These are phyloP conservation scores for Drosophila subquinaria DNA, from an alignment of 2,888 invertebrate species.

Conservation along the genomic window DNA sequence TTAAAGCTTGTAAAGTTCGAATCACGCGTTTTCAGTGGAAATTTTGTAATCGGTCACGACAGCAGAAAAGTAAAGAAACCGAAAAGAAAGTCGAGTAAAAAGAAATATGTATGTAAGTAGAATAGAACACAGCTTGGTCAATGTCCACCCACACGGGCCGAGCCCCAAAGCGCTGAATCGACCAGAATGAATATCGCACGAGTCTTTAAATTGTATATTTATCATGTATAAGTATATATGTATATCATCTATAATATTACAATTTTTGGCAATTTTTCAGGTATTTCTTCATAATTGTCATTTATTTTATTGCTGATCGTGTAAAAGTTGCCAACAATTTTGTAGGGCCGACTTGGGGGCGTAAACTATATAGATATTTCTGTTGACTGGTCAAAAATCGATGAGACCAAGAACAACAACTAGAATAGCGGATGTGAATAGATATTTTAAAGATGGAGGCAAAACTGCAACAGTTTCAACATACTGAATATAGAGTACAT, in stretches of 20 bases:
- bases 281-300: slow-evolving; percentile 15
- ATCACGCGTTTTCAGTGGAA: slow-evolving; percentile 3
- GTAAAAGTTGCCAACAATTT: slow-evolving; percentile 14
- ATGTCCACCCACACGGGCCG: slow-evolving; percentile 36
- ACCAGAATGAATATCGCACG: neutral
- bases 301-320: slow-evolving; percentile 34
- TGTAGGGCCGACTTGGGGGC: slow-evolving; percentile 36
- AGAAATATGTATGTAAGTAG: slow-evolving; percentile 15
- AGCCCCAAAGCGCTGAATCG: slow-evolving; percentile 24
- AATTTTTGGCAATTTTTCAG: slow-evolving; percentile 26
- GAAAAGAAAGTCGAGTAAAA: slow-evolving; percentile 2
- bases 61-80: neutral
- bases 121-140: slow-evolving; percentile 26
- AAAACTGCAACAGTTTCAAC: slow-evolving; percentile 1
- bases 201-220: neutral
- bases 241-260: slow-evolving; percentile 6
- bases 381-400: slow-evolving; percentile 54
- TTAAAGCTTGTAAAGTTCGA: neutral
- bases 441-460: slow-evolving; percentile 2
- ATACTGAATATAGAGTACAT: neutral
- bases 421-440: slow-evolving; percentile 28
- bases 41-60: slow-evolving; percentile 3
- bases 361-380: slow-evolving; percentile 28
- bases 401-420: slow-evolving; percentile 1
- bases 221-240: neutral